Percentiles rank a stretch among this genome's conserved stretches.
Conservation (phyloP, 2,888 invertebrate species). For the Callinectes sapidus region DNA sequence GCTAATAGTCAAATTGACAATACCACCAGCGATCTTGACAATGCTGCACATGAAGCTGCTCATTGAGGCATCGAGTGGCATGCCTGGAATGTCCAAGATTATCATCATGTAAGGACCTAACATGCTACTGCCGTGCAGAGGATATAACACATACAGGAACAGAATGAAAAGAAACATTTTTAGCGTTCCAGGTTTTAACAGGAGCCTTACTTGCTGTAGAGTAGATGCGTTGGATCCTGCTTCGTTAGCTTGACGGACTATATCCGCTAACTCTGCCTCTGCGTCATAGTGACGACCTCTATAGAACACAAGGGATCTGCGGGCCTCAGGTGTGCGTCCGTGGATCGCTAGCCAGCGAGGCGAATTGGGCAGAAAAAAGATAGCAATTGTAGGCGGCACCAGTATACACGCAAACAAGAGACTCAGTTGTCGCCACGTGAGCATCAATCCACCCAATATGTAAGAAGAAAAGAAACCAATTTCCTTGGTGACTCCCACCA, state of each 20-base stretch:
- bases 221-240: neutral
- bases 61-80: neutral
- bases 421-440: conserved; percentile 56
- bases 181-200: neutral
- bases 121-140: neutral
- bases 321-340: conserved; percentile 55
- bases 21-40: neutral
- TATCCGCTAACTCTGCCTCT: conserved; percentile 47
- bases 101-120: neutral
- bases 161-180: neutral
- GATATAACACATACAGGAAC: neutral
- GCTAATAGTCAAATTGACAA: neutral
- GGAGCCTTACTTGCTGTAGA: conserved; percentile 46
- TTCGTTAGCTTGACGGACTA: conserved; percentile 28
- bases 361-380: conserved; percentile 55
- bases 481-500: conserved; percentile 45
- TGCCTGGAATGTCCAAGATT: neutral
- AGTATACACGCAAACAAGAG: conserved; percentile 41
- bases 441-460: conserved; percentile 48
- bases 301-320: conserved; percentile 59
- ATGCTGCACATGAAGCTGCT: neutral
- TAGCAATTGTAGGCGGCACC: conserved; percentile 40
- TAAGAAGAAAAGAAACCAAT: conserved; percentile 49
- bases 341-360: conserved; percentile 55
- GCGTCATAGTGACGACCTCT: conserved; percentile 47